A percentile compares a stretch with the other conserved stretches of the same genome.
These are phyloP conservation scores for Lagopus muta DNA, from an alignment of 2,113 vertebrate species.

Conservation along the genomic window DNA sequence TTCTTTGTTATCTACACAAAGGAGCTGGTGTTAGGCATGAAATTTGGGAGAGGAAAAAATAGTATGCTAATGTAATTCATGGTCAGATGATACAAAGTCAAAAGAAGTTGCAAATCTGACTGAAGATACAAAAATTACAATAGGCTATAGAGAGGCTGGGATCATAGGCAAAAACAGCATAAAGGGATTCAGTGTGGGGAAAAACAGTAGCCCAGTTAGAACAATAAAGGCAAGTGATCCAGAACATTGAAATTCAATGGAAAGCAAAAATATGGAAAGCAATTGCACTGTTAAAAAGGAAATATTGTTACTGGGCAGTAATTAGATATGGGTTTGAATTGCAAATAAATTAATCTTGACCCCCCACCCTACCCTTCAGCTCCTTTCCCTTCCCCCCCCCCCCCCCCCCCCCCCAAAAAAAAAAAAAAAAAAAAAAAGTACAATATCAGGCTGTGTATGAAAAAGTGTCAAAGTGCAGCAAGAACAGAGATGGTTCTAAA, in stretches of 20 bases:
- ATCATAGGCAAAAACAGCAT: constrained; percentile 23
- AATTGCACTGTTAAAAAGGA: constrained; percentile 56
- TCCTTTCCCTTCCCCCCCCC: too few relatives aligned
- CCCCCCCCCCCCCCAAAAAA: too few relatives aligned
- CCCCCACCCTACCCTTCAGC: too few relatives aligned
- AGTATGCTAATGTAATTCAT: constrained; percentile 60
- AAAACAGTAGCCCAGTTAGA: constrained; percentile 53
- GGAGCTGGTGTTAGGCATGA: constrained; percentile 27
- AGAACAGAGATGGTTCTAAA: neutral
- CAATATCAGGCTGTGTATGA: neutral
- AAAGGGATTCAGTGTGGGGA: constrained; percentile 54
- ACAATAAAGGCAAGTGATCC: constrained; percentile 68
- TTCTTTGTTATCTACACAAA: constrained; percentile 55
- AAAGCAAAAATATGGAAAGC: constrained; percentile 69
- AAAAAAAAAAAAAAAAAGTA: neutral
- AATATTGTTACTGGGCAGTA: constrained; percentile 65
- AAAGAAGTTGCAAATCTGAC: constrained; percentile 65
- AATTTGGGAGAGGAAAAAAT: constrained; percentile 54
- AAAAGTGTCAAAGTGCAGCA: constrained; percentile 32
- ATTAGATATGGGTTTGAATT: constrained; percentile 66
- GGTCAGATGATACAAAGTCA: constrained; percentile 65
- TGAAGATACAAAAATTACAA: constrained; percentile 63
- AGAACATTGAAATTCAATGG: constrained; percentile 69
- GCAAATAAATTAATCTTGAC: constrained; percentile 18
- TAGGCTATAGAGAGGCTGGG: constrained; percentile 39